Evolutionary conservation across 2,888 invertebrate genomes (phyloP).

Genomic region (Ypsolopha sequella): DNA sequence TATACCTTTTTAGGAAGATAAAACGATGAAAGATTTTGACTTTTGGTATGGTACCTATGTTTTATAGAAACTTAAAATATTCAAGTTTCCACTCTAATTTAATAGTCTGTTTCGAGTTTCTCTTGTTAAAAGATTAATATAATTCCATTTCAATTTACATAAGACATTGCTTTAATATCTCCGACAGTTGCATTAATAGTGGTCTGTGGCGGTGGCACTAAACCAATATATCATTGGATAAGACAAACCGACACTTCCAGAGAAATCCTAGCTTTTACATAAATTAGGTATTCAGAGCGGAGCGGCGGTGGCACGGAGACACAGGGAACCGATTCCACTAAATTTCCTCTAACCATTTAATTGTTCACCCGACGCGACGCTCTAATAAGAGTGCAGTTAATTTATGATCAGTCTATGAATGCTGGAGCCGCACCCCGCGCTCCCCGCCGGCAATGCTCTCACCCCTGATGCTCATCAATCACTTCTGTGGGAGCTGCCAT

Average conservation of each 20-base stretch:
- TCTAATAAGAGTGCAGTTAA: slow-evolving; percentile 34
- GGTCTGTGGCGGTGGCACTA: not conserved
- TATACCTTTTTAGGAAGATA: too few relatives aligned
- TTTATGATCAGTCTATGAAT: slow-evolving; percentile 19
- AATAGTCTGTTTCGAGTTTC: too few relatives aligned
- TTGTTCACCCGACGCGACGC: slow-evolving; percentile 10
- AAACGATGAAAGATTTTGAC: too few relatives aligned
- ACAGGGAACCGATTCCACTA: slow-evolving; percentile 13
- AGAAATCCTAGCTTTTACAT: not conserved
- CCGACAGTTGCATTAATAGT: too few relatives aligned
- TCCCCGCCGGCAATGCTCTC: not conserved
- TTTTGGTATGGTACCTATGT: too few relatives aligned
- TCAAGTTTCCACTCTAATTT: too few relatives aligned
- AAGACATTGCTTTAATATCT: too few relatives aligned
- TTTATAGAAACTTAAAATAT: too few relatives aligned
- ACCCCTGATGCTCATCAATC: slow-evolving; percentile 18
- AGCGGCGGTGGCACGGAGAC: not conserved
- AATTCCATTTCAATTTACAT: too few relatives aligned
- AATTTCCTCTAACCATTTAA: slow-evolving; percentile 19
- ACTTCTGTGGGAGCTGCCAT: slow-evolving; percentile 6
- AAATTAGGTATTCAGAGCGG: not conserved
- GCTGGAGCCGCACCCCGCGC: not conserved
- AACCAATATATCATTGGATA: not conserved
- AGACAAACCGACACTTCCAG: not conserved
- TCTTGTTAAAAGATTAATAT: too few relatives aligned